phyloP scores from a whole-genome alignment of 1,140 invertebrate genomes.

The Drosophila leontia region DNA sequence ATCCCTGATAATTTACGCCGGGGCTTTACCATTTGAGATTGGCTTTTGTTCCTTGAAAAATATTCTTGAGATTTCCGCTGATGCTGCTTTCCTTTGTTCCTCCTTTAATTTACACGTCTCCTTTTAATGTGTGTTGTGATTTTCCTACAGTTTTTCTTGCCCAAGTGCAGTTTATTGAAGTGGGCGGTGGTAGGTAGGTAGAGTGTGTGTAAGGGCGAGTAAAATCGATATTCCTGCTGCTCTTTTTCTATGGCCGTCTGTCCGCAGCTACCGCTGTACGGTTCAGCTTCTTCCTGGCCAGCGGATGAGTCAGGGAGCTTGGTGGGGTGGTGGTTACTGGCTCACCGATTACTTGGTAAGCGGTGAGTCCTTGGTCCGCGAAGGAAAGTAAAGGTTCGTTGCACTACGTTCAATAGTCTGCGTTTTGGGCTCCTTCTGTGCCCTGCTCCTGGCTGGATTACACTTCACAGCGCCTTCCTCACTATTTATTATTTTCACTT shows the following conservation, averaged over 20 bases:
- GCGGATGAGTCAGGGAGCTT: slow-evolving; percentile 61
- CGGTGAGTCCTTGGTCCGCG: slow-evolving; percentile 47
- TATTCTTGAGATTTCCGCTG: slow-evolving; percentile 53
- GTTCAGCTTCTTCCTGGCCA: slow-evolving; percentile 43
- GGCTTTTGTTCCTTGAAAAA: slow-evolving; percentile 67
- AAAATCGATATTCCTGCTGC: slow-evolving; percentile 71
- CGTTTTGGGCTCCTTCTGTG: slow-evolving; percentile 3
- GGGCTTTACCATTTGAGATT: slow-evolving; percentile 76
- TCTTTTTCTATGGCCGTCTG: slow-evolving; percentile 47
- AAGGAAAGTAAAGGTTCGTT: slow-evolving; percentile 49
- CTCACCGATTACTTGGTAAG: slow-evolving; percentile 14
- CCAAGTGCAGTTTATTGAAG: slow-evolving; percentile 53
- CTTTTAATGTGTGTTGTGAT: slow-evolving; percentile 36
- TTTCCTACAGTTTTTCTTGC: slow-evolving; percentile 25
- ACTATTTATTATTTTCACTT: slow-evolving; percentile 29
- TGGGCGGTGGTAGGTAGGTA: slow-evolving; percentile 26
- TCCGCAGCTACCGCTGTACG: slow-evolving; percentile 32
- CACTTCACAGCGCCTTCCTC: slow-evolving; percentile 18
- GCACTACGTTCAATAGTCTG: slow-evolving; percentile 49
- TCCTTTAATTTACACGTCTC: slow-evolving; percentile 30
- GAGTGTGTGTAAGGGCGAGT: slow-evolving; percentile 36
- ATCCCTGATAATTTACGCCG: slow-evolving; percentile 28
- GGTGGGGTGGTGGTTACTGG: slow-evolving; percentile 28
- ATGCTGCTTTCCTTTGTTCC: slow-evolving; percentile 27
- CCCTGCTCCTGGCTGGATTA: slow-evolving; percentile 10